These are phyloP conservation scores for Phthorimaea operculella DNA, from an alignment of 1,140 invertebrate genomes.

Conservation along the genomic window DNA sequence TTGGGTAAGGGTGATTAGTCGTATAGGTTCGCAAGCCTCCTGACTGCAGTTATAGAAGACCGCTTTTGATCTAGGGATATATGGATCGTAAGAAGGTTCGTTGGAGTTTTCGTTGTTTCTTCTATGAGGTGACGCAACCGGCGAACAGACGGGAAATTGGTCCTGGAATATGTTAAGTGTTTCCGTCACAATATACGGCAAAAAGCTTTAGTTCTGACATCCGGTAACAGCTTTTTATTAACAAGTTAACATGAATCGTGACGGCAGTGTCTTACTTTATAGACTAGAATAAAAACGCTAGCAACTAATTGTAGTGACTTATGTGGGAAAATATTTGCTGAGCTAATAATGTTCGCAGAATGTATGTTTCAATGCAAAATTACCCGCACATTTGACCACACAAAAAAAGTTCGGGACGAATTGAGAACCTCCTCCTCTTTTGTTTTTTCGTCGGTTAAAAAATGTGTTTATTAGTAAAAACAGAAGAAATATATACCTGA, in stretches of 20 bases:
- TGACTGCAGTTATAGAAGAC: slow-evolving; percentile 37
- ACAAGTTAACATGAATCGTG: not conserved
- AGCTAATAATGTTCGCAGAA: no score
- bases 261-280: not conserved
- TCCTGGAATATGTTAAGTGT: slow-evolving; percentile 45
- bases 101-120: slow-evolving; percentile 15
- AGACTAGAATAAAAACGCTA: not conserved
- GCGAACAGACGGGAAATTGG: slow-evolving; percentile 29
- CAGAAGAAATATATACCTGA: slow-evolving; percentile 31
- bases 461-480: no score
- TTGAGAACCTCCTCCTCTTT: no score
- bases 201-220: no score
- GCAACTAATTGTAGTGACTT: no score
- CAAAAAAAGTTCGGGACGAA: no score
- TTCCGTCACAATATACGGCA: no score
- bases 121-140: slow-evolving; percentile 6
- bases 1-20: slow-evolving; percentile 38
- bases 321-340: no score
- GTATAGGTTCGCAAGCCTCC: slow-evolving; percentile 24
- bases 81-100: slow-evolving; percentile 37
- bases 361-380: no score
- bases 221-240: not conserved
- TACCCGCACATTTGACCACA: no score
- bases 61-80: slow-evolving; percentile 31
- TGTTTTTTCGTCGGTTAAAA: no score